Evolutionary conservation across 1,140 invertebrate genomes (phyloP).

Genomic region (Calliphora vicina): DNA sequence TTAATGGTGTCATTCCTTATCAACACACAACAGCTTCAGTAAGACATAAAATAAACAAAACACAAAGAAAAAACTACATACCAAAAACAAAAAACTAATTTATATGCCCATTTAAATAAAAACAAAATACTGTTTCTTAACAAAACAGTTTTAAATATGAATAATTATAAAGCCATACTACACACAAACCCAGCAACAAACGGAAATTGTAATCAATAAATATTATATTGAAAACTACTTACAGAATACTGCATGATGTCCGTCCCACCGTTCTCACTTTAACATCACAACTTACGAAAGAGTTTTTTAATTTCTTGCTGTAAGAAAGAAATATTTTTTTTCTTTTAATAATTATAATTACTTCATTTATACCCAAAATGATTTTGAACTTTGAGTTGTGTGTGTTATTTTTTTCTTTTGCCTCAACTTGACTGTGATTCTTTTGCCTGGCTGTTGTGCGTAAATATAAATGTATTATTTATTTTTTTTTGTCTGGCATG

Average conservation of each 20-base stretch:
- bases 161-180: constrained; percentile 20
- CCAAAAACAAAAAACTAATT: not conserved
- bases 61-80: not conserved
- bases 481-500: not conserved
- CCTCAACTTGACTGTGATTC: not conserved
- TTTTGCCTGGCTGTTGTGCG: not conserved
- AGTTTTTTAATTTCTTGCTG: not conserved
- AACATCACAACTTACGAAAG: not conserved
- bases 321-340: not conserved
- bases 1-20: constrained; percentile 34
- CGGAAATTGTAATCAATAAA: constrained; percentile 22
- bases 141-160: not conserved
- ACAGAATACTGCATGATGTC: not conserved
- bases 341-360: not conserved
- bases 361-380: not conserved
- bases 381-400: not conserved
- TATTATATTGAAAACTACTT: not conserved
- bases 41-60: not conserved
- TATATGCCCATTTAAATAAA: constrained; percentile 32
- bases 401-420: not conserved
- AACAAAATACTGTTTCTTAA: constrained; percentile 5
- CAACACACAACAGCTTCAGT: not conserved
- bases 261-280: not conserved
- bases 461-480: not conserved
- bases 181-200: not conserved